Base-by-base conservation (phyloP, 2,888 invertebrate species). In the Drosophila infuscata region DNA sequence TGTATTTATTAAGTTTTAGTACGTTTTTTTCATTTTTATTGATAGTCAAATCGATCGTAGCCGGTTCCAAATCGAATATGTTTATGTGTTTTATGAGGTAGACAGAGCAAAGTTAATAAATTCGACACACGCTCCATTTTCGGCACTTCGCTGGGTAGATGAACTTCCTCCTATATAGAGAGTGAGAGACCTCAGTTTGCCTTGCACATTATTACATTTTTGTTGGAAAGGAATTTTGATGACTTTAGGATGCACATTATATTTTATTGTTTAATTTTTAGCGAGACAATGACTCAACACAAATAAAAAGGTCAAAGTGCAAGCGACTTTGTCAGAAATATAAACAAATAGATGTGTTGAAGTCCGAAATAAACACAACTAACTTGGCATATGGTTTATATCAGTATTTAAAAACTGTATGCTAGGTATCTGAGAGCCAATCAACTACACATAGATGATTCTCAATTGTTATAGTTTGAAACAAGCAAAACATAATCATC, bases 111-210 rank as follows among this genome's bases (percentile, higher is more conserved):
- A 58, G 49, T 79, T 88, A 88, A 82, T 65, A 82, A 82, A 85
- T 83, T 82, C 83, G 73, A 59, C 66, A 72, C 88, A 88, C 86
- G 86, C 68, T 82, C 85, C 85, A 88, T 77, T 85, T 84, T 88
- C 29, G 73, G 63, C 58, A 68, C 56, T 43, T 62, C 41, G 79
- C 58, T 58, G 73, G 71, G 63, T 67, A 79, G 73, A 67, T 70
- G 86, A 81, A 83, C 86, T 83, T 83, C 87, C 86, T 85, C 66
- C 62, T 67, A 56, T 67, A 56, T 68, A 58, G 49, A 66, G 66
- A 62, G 81, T 78, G 77, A 88, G 51, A 82, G 77, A 67, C 77
- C 71, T 67, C 70, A 62, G 61, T 53, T 82, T 58, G 76, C 81
- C 81, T 84, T 86, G 86, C 71, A 73, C 41, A 80, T 65, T 52